Percentiles rank a stretch among this genome's conserved stretches.
Evolutionary conservation across 2,888 invertebrate species (phyloP).

Genomic region (Merodon equestris): DNA sequence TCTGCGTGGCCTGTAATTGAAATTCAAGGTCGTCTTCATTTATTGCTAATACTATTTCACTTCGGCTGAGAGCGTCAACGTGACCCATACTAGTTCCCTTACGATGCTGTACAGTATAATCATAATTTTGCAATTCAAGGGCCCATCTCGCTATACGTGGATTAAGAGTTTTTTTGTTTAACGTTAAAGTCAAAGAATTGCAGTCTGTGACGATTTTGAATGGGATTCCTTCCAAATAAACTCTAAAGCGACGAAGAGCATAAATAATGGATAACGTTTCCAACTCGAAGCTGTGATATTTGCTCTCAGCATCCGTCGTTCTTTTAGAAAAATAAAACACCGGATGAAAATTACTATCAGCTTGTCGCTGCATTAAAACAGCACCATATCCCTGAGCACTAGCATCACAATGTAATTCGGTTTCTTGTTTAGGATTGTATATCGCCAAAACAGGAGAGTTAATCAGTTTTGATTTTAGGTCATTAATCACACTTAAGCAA

Average conservation of each 20-base stretch:
- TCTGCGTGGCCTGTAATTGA: conserved; percentile 44
- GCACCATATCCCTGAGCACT: conserved; percentile 71
- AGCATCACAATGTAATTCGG: conserved; percentile 73
- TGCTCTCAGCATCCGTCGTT: conserved; percentile 57
- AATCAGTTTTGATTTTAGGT: conserved; percentile 8
- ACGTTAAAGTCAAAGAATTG: conserved; percentile 66
- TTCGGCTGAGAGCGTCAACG: conserved; percentile 47
- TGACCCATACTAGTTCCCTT: conserved; percentile 43
- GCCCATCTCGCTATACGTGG: conserved; percentile 72
- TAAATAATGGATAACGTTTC: conserved; percentile 72
- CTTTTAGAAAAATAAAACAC: conserved; percentile 72
- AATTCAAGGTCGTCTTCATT: conserved; percentile 48
- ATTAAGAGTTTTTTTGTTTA: conserved; percentile 65
- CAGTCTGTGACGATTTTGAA: conserved; percentile 73
- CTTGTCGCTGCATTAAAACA: conserved; percentile 71
- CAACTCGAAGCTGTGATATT: conserved; percentile 72
- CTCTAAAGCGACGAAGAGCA: conserved; percentile 67
- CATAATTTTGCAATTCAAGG: conserved; percentile 57
- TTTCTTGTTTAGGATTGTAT: conserved; percentile 69
- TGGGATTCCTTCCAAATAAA: conserved; percentile 18
- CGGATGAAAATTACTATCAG: conserved; percentile 71
- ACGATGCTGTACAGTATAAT: conserved; percentile 41
- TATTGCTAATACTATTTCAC: conserved; percentile 27
- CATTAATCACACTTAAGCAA: background rate
- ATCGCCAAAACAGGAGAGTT: conserved; percentile 70